A percentile compares a stretch with the other conserved stretches of the same genome.
Evolutionary conservation across 2,113 vertebrate species (phyloP).

Genomic region (Dinomys branickii): DNA sequence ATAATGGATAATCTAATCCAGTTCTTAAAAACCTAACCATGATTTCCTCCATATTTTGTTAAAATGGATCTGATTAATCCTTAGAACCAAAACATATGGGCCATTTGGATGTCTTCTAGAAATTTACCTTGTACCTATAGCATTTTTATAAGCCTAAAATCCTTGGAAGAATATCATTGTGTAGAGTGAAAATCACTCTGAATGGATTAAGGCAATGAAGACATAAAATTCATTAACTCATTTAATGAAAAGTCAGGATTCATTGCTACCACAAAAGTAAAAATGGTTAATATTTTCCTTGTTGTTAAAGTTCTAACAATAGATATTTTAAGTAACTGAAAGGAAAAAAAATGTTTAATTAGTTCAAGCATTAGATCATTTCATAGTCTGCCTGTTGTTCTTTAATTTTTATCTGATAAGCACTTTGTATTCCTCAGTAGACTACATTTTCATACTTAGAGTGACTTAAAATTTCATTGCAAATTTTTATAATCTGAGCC

Average conservation of each 20-base stretch:
- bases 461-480: neutral
- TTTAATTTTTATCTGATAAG: neutral
- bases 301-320: neutral
- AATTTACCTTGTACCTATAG: neutral
- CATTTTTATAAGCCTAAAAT: neutral
- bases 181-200: neutral
- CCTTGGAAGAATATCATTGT: neutral
- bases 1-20: neutral
- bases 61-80: neutral
- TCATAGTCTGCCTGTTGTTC: neutral
- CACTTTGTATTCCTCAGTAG: neutral
- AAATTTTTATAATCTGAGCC: neutral
- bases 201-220: neutral
- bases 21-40: neutral
- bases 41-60: neutral
- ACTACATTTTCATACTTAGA: neutral
- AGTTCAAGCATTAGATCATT: neutral
- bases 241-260: neutral
- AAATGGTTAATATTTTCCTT: conserved; percentile 13
- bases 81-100: neutral
- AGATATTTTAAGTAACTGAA: conserved; percentile 42
- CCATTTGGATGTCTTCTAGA: neutral
- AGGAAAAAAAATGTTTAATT: neutral
- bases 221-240: neutral
- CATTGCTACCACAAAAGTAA: neutral